phyloP scores from a whole-genome alignment of 2,888 invertebrate genomes.

The Zaprionus bogoriensis region DNA sequence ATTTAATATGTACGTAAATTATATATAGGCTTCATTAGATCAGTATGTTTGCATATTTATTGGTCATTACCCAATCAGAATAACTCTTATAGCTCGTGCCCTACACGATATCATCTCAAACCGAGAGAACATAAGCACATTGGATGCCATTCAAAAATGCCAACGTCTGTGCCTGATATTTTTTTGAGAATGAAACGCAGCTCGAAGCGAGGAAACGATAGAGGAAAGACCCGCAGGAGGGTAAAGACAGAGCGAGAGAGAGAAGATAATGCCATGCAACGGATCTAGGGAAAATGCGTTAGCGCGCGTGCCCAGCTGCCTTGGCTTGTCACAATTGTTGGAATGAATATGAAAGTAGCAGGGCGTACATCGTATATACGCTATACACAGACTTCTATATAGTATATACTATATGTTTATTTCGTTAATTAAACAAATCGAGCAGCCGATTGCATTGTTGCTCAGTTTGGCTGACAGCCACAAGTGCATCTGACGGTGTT shows the following conservation, averaged over 20 bases:
- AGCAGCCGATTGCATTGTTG: conserved; percentile 53
- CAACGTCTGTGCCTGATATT: conserved; percentile 21
- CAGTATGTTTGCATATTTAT: no score
- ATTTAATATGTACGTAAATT: background rate
- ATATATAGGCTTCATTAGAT: no score
- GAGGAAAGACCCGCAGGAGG: no score
- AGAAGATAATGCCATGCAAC: background rate
- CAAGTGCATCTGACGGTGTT: conserved; percentile 65
- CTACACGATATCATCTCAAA: conserved; percentile 2
- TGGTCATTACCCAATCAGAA: no score
- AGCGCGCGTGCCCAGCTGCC: conserved; percentile 69
- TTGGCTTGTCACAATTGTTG: conserved; percentile 66
- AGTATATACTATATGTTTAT: conserved; percentile 33
- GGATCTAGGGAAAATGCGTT: conserved; percentile 31
- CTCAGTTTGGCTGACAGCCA: conserved; percentile 73
- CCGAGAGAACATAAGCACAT: conserved; percentile 14
- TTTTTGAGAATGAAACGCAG: conserved; percentile 39
- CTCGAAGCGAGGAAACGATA: conserved; percentile 6
- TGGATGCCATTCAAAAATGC: conserved; percentile 58
- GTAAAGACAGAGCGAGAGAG: background rate
- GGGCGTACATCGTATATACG: background rate
- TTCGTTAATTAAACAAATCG: conserved; percentile 69
- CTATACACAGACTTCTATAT: background rate
- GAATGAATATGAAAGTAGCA: conserved; percentile 6
- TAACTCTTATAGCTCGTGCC: background rate